A percentile compares a stretch with the other conserved stretches of the same genome.
phyloP scores from a whole-genome alignment of 2,888 invertebrate species.

The Apodemia duryi region DNA sequence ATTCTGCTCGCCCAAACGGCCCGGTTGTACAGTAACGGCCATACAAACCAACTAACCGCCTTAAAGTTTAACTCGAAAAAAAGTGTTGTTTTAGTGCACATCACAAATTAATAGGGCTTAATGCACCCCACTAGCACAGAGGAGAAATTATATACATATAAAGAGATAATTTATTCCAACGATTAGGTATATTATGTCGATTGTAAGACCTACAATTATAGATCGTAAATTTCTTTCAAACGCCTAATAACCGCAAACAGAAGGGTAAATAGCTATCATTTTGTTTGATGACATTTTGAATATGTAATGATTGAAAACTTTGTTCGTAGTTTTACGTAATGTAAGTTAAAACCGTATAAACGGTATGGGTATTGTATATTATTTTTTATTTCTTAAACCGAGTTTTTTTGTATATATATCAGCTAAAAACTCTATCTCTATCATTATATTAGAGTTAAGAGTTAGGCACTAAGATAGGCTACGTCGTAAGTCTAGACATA shows the following conservation, averaged over 20 bases:
- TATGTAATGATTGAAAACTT: conserved; percentile 35
- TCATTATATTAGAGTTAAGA: too few species aligned
- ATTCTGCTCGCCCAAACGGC: too few species aligned
- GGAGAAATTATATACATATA: neutral
- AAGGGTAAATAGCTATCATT: conserved; percentile 41
- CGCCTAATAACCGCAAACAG: conserved; percentile 35
- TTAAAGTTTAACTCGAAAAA: too few species aligned
- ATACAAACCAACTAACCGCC: too few species aligned
- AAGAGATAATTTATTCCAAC: conserved; percentile 16
- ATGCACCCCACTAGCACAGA: neutral
- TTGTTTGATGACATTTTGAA: conserved; percentile 45
- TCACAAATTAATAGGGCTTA: too few species aligned
- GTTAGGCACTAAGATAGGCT: too few species aligned
- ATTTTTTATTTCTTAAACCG: neutral
- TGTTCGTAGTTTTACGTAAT: neutral
- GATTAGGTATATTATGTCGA: conserved; percentile 17
- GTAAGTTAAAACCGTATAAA: neutral
- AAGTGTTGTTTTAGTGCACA: too few species aligned
- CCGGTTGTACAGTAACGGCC: too few species aligned
- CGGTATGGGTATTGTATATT: neutral
- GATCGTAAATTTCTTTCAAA: conserved; percentile 51
- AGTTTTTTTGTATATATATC: too few species aligned
- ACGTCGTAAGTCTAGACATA: too few species aligned
- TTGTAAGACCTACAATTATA: conserved; percentile 33
- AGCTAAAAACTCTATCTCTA: too few species aligned